Evolutionary conservation across 2,113 vertebrate genomes (phyloP).

Genomic region (Pholis gunnellus): DNA sequence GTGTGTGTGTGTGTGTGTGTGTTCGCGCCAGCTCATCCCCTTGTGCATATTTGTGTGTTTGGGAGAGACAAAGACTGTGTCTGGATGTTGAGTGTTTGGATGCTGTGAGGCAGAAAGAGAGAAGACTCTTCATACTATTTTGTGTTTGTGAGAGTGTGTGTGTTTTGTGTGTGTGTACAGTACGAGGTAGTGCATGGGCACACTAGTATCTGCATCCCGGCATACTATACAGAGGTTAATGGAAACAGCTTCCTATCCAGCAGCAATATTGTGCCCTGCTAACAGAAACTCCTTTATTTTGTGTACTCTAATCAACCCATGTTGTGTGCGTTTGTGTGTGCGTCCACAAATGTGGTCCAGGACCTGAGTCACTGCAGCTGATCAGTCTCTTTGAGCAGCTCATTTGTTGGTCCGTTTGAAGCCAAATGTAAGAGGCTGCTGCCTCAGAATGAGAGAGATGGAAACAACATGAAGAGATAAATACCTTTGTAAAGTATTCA

Average conservation of each 20-base stretch:
- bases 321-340: neutral
- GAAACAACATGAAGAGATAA: constrained; percentile 13
- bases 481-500: neutral
- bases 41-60: constrained; percentile 15
- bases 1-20: neutral
- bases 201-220: neutral
- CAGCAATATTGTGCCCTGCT: constrained; percentile 23
- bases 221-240: constrained; percentile 49
- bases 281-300: constrained; percentile 19
- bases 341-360: neutral
- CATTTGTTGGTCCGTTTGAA: constrained; percentile 29
- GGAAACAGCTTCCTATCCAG: constrained; percentile 31
- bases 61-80: neutral
- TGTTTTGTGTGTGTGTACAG: neutral
- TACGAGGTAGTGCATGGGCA: neutral
- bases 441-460: constrained; percentile 17
- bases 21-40: constrained; percentile 7
- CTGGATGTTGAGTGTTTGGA: constrained; percentile 27
- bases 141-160: neutral
- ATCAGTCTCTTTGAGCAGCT: neutral
- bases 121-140: neutral
- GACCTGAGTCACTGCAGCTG: neutral
- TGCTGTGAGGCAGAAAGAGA: constrained; percentile 30
- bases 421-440: neutral
- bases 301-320: constrained; percentile 26